A percentile compares a stretch with the other conserved stretches of the same genome.
These are phyloP conservation scores for Anomalospiza imberbis DNA, from an alignment of 2,797 vertebrate species.

Conservation along the genomic window DNA sequence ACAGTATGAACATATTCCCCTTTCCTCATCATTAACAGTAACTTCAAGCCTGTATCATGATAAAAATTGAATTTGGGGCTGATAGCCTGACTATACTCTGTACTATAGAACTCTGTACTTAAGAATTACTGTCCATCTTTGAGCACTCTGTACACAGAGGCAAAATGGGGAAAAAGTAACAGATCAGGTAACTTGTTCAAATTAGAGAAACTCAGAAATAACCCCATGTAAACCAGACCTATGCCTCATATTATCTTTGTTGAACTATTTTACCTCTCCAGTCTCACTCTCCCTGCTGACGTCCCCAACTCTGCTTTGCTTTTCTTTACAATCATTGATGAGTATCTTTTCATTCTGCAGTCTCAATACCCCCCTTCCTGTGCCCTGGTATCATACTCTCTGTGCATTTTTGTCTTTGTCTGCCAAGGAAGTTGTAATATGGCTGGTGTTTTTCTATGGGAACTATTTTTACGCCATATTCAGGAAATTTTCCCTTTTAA, in stretches of 20 bases:
- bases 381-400: background rate
- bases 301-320: background rate
- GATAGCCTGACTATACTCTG: background rate
- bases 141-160: background rate
- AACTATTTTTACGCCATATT: background rate
- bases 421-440: background rate
- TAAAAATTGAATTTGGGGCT: background rate
- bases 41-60: background rate
- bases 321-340: background rate
- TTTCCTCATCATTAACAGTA: background rate
- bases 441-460: background rate
- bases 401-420: background rate
- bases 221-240: background rate
- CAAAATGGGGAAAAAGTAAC: background rate
- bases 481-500: background rate
- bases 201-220: background rate
- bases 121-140: background rate
- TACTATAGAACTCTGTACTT: background rate
- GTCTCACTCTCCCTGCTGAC: fast-evolving
- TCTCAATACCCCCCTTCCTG: background rate
- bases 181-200: background rate
- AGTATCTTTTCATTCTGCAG: background rate
- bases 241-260: background rate
- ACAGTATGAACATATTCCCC: fast-evolving
- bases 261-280: background rate